Base-by-base conservation (phyloP, 2,113 vertebrate species). In the Vidua chalybeata region DNA sequence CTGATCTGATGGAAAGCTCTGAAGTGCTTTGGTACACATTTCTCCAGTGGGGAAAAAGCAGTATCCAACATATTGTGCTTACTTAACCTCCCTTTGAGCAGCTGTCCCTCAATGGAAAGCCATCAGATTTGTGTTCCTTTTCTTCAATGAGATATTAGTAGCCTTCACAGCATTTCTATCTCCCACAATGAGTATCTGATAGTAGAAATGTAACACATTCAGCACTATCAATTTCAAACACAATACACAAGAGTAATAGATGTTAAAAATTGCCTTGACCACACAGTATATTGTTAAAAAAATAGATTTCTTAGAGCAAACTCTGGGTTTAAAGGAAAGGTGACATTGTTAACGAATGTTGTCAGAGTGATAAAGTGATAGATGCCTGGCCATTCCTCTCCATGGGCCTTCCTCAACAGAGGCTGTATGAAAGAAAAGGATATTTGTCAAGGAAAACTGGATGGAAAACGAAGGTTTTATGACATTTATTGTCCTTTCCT, bases 191-290 rank as follows among this genome's bases (percentile, higher is more conserved):
- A 54, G 74, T 68, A 84, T 64, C 87, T 41, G 56, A 61, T 68
- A 41, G 55, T 6, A 88, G 79, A 86, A 91, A 52, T 30, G 45
- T 78, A 95, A 84, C 76, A 56, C 75, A 68, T 95, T 92, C 83
- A 64, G 28, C 64, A 56, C 83, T 78, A 90, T 89, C 93, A 68
- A 94, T 95, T 97, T 90, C 83, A 78, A 94, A 84, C 89, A 94
- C 90, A 96, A 75, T 90, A 86, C 93, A 87, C 64, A 41, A 51
- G 88, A 95, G 85, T 72, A 93, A 95, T 35, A 93, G 94, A 86
- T 93, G 90, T 78, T 94, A 89, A 95, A 95, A 94, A 92, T 85
- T 81, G 85, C 61, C 85, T 90, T 11, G 11, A 41, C 92, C 79
- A 81, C 52, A 88, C 10, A 54, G 52, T 49, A 61, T 61, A 59